Percentiles rank a stretch among this genome's conserved stretches.
phyloP scores from a whole-genome alignment of 1,140 invertebrate genomes.

The Tribolium madens region DNA sequence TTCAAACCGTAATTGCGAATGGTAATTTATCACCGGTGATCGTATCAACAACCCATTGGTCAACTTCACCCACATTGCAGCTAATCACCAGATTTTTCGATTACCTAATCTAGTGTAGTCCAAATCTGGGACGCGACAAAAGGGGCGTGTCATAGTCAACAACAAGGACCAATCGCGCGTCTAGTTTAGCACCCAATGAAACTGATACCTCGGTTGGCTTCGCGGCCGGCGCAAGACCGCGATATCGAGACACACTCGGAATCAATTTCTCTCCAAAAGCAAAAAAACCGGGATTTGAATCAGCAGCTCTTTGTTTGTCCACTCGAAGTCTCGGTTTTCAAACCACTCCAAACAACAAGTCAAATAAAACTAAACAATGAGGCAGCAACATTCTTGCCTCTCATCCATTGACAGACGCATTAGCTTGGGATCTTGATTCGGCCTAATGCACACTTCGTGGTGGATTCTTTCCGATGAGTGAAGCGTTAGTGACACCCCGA shows the following conservation, averaged over 20 bases:
- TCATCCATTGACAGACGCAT: constrained; percentile 40
- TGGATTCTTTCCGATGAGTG: not conserved
- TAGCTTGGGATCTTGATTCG: constrained; percentile 29
- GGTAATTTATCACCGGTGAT: constrained; percentile 4
- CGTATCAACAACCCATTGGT: not conserved
- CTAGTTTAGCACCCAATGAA: constrained; percentile 54
- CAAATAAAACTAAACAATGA: constrained; percentile 40
- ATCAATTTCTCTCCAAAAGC: not conserved
- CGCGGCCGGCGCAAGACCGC: constrained; percentile 40
- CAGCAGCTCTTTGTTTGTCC: not conserved
- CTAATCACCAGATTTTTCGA: not conserved
- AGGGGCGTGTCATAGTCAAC: constrained; percentile 47
- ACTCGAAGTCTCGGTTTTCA: not conserved
- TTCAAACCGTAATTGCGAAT: constrained; percentile 18
- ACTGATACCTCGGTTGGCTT: constrained; percentile 59
- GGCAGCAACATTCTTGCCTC: constrained; percentile 18
- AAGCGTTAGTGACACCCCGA: constrained; percentile 32
- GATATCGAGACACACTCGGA: constrained; percentile 27
- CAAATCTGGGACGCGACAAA: constrained; percentile 8
- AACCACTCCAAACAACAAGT: constrained; percentile 27
- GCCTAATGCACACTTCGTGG: constrained; percentile 4
- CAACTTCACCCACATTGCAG: too few relatives aligned
- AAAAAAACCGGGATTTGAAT: not conserved
- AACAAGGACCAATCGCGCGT: constrained; percentile 50
- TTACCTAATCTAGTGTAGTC: not conserved